Percentiles rank a stretch among this genome's conserved stretches.
Evolutionary conservation across 2,113 vertebrate species (phyloP).

Genomic region (Triplophysa siluroides): DNA sequence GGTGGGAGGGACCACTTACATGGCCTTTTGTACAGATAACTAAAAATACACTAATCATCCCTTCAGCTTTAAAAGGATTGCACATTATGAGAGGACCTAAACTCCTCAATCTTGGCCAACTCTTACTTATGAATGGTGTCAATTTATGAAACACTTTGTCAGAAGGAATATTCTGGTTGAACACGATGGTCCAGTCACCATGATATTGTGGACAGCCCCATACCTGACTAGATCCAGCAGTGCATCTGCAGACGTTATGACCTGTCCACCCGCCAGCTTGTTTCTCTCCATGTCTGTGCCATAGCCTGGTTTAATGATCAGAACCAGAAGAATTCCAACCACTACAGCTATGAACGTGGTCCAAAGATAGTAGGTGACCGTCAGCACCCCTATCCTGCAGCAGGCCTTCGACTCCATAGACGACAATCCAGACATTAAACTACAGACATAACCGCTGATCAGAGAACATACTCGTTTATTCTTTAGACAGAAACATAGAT

Average conservation of each 20-base stretch:
- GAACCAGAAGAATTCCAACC: slow-evolving; percentile 80
- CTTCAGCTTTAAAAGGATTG: slow-evolving; percentile 66
- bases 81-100: slow-evolving; percentile 11
- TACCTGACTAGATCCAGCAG: slow-evolving; percentile 88
- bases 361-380: slow-evolving; percentile 90
- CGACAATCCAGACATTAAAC: slow-evolving; percentile 87
- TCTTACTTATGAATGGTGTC: background rate
- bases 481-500: background rate
- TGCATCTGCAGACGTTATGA: slow-evolving; percentile 86
- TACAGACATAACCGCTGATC: slow-evolving; percentile 50
- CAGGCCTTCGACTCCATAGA: slow-evolving; percentile 87
- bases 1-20: slow-evolving; percentile 45
- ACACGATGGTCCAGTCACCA: too few relatives aligned
- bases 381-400: slow-evolving; percentile 84
- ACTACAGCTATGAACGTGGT: slow-evolving; percentile 88
- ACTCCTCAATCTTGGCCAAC: slow-evolving; percentile 30
- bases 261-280: slow-evolving; percentile 71
- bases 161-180: too few relatives aligned
- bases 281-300: slow-evolving; percentile 81
- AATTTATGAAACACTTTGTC: background rate
- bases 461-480: background rate
- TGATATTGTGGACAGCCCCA: background rate
- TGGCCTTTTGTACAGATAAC: slow-evolving; percentile 66
- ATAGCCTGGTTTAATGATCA: slow-evolving; percentile 82
- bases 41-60: slow-evolving; percentile 71